A percentile compares a stretch with the other conserved stretches of the same genome.
phyloP scores from a whole-genome alignment of 2,797 vertebrate genomes.

The Micrastur ruficollis region DNA sequence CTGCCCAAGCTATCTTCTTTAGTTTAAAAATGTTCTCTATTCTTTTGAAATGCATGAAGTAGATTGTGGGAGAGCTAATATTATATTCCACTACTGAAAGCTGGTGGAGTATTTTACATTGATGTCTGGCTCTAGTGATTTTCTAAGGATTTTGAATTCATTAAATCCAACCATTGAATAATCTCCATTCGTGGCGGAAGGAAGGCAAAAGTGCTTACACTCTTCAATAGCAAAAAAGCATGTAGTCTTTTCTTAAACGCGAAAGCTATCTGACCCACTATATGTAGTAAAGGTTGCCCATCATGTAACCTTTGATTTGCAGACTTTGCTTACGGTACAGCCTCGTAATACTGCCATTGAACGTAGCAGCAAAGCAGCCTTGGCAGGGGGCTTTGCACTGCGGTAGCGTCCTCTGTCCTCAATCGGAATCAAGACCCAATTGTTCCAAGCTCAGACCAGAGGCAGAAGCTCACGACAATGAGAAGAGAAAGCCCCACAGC shows the following conservation, averaged over 20 bases:
- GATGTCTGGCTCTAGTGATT: constrained; percentile 69
- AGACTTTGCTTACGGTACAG: not conserved
- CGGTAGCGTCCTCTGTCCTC: not conserved
- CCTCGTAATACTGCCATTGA: not conserved
- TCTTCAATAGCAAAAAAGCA: not conserved
- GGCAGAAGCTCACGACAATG: not conserved
- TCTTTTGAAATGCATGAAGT: constrained; percentile 63
- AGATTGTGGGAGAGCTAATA: constrained; percentile 64
- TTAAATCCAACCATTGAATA: constrained; percentile 62
- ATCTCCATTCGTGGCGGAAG: constrained; percentile 42
- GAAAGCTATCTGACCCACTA: not conserved
- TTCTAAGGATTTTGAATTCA: constrained; percentile 71
- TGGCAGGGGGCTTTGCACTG: not conserved
- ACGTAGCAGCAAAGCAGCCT: not conserved
- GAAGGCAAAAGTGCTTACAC: constrained; percentile 34
- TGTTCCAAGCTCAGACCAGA: not conserved
- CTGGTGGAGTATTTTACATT: constrained; percentile 67
- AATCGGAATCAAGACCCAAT: not conserved
- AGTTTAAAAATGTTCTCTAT: constrained; percentile 55
- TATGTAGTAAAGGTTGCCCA: not conserved
- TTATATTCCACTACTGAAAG: constrained; percentile 64
- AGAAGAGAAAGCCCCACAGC: not conserved
- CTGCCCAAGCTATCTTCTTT: constrained; percentile 48
- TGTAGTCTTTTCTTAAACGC: constrained; percentile 10
- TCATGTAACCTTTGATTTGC: not conserved